Evolutionary conservation across 2,888 invertebrate genomes (phyloP).

Genomic region (Sussaba pulchella): DNA sequence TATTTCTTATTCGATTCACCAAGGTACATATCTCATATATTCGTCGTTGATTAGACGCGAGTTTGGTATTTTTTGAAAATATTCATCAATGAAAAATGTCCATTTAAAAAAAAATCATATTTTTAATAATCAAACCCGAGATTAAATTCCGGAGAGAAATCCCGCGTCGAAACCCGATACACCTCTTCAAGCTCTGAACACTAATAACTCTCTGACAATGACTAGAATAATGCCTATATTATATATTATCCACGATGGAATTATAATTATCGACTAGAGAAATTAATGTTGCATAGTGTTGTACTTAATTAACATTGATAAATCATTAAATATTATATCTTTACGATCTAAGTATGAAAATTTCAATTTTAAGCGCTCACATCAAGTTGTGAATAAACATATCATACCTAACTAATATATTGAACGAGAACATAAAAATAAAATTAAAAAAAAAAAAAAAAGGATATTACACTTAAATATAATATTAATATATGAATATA

Average conservation of each 20-base stretch:
- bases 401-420: slow-evolving; percentile 84
- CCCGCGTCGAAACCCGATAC: slow-evolving; percentile 71
- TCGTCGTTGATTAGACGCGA: slow-evolving; percentile 28
- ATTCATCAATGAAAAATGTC: slow-evolving; percentile 14
- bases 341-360: slow-evolving; percentile 71
- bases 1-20: slow-evolving; percentile 21
- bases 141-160: slow-evolving; percentile 55
- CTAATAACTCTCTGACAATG: slow-evolving; percentile 80
- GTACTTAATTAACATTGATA: slow-evolving; percentile 78
- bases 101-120: too few species aligned
- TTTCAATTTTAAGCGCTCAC: slow-evolving; percentile 83
- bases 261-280: slow-evolving; percentile 67
- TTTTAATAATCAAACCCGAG: slow-evolving; percentile 18
- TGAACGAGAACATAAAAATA: slow-evolving; percentile 75
- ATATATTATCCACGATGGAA: slow-evolving; percentile 73
- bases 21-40: slow-evolving; percentile 36
- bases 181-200: slow-evolving; percentile 75
- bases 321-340: slow-evolving; percentile 68
- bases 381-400: slow-evolving; percentile 85
- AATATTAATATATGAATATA: slow-evolving; percentile 77
- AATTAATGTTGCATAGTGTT: slow-evolving; percentile 77
- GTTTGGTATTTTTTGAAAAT: slow-evolving; percentile 44
- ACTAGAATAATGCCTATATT: slow-evolving; percentile 78
- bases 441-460: slow-evolving; percentile 60
- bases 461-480: slow-evolving; percentile 81